These are phyloP conservation scores for Laodelphax striatellus DNA, from an alignment of 1,140 invertebrate genomes.

Conservation along the genomic window DNA sequence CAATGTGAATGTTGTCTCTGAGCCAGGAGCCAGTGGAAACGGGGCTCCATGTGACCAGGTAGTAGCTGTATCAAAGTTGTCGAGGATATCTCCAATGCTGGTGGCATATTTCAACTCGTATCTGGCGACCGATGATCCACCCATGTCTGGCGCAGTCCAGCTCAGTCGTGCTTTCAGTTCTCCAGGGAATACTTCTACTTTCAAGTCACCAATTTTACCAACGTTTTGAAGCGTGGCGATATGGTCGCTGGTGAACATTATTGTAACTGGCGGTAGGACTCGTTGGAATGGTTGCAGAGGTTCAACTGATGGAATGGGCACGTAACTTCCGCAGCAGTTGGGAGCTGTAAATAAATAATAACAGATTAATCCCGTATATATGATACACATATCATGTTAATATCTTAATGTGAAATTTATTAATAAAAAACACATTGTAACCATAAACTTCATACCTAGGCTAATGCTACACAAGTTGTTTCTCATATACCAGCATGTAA, in stretches of 20 bases:
- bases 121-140: slow-evolving; percentile 32
- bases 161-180: slow-evolving; percentile 33
- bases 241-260: slow-evolving; percentile 30
- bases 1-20: slow-evolving; percentile 33
- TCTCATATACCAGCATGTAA: too few species aligned
- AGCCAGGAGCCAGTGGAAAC: slow-evolving; percentile 31
- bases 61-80: slow-evolving; percentile 32
- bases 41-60: slow-evolving; percentile 30
- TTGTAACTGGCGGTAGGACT: slow-evolving; percentile 33
- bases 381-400: too few species aligned
- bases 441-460: too few species aligned
- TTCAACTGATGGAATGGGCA: slow-evolving; percentile 31
- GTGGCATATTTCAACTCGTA: slow-evolving; percentile 38
- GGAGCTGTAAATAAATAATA: slow-evolving; percentile 22
- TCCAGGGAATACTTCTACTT: slow-evolving; percentile 28
- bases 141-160: slow-evolving; percentile 44
- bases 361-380: too few species aligned
- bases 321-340: slow-evolving; percentile 35
- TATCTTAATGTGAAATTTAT: too few species aligned
- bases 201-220: slow-evolving; percentile 37
- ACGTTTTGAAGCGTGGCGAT: slow-evolving; percentile 24
- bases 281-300: slow-evolving; percentile 36
- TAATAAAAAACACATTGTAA: too few species aligned
- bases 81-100: slow-evolving; percentile 33
- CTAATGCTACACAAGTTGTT: too few species aligned